phyloP scores from a whole-genome alignment of 2,888 invertebrate species.

The Drosophila ezoana region DNA sequence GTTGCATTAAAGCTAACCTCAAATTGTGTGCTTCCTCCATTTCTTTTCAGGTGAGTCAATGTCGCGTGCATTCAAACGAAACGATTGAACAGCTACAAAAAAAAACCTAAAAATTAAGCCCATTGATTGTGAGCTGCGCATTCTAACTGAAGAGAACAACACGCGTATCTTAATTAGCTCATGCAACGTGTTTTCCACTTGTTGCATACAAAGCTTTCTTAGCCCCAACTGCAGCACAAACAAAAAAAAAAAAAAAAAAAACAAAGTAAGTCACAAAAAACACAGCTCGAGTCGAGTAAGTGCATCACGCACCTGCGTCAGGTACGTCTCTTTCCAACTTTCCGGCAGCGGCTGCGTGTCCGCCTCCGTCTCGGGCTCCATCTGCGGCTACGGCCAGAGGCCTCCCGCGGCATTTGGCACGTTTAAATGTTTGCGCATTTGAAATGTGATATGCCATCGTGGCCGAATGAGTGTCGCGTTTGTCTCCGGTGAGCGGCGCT shows the following conservation, averaged over 20 bases:
- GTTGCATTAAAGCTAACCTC: slow-evolving; percentile 41
- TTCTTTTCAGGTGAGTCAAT: slow-evolving; percentile 60
- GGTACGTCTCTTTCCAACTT: slow-evolving; percentile 18
- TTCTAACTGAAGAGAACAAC: slow-evolving; percentile 15
- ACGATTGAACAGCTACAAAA: slow-evolving; percentile 19
- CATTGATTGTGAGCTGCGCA: slow-evolving; percentile 17
- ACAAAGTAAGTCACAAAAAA: slow-evolving; percentile 8
- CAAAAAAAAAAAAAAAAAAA: neutral
- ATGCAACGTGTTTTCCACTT: slow-evolving; percentile 48
- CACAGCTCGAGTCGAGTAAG: slow-evolving; percentile 6
- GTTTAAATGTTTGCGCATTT: slow-evolving; percentile 59
- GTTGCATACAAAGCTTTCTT: slow-evolving; percentile 35
- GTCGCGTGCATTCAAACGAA: slow-evolving; percentile 36
- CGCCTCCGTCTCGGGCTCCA: slow-evolving; percentile 1
- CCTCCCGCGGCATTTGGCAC: slow-evolving; percentile 39
- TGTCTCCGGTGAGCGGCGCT: slow-evolving; percentile 20
- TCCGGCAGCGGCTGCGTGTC: slow-evolving; percentile 21
- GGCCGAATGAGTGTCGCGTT: slow-evolving; percentile 29
- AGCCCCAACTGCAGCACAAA: neutral
- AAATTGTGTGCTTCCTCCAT: slow-evolving; percentile 23
- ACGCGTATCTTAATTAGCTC: slow-evolving; percentile 44
- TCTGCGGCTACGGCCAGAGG: slow-evolving; percentile 4
- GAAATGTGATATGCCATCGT: slow-evolving; percentile 55
- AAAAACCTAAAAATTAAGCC: neutral
- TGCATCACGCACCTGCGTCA: slow-evolving; percentile 43